phyloP scores from a whole-genome alignment of 2,888 invertebrate genomes.

The Nowickia ferox region DNA sequence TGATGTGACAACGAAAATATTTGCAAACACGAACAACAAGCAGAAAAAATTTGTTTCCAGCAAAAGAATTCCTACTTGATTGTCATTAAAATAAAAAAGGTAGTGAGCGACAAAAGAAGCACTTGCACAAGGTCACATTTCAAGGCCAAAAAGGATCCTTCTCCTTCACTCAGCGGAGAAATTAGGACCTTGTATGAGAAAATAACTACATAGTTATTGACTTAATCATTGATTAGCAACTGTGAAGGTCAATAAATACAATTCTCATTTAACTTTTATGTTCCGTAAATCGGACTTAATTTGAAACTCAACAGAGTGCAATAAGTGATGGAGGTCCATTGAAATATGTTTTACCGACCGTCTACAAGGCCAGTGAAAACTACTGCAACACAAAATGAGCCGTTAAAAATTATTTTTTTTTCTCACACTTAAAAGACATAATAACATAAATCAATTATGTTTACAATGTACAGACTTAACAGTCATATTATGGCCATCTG shows the following conservation, averaged over 20 bases:
- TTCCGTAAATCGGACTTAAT: conserved; percentile 29
- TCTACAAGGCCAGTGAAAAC: conserved; percentile 77
- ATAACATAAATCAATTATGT: conserved; percentile 15
- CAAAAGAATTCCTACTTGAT: conserved; percentile 20
- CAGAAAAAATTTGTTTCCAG: conserved; percentile 57
- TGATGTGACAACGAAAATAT: conserved; percentile 77
- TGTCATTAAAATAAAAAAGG: not conserved
- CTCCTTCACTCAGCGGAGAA: conserved; percentile 47
- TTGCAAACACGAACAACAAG: conserved; percentile 76
- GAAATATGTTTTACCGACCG: not conserved
- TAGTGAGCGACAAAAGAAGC: conserved; percentile 34
- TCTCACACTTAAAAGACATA: not conserved
- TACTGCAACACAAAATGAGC: conserved; percentile 71
- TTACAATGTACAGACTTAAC: not conserved
- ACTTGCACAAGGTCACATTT: conserved; percentile 72
- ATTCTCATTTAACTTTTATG: not conserved
- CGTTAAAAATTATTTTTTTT: conserved; percentile 73
- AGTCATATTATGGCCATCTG: conserved; percentile 25
- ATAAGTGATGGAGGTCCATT: conserved; percentile 30
- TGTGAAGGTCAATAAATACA: conserved; percentile 63
- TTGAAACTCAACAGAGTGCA: conserved; percentile 39
- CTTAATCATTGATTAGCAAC: conserved; percentile 64
- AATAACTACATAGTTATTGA: conserved; percentile 38
- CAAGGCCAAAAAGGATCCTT: conserved; percentile 10
- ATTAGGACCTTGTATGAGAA: conserved; percentile 28